phyloP scores from a whole-genome alignment of 2,113 vertebrate genomes.

The Pelecanus crispus region DNA sequence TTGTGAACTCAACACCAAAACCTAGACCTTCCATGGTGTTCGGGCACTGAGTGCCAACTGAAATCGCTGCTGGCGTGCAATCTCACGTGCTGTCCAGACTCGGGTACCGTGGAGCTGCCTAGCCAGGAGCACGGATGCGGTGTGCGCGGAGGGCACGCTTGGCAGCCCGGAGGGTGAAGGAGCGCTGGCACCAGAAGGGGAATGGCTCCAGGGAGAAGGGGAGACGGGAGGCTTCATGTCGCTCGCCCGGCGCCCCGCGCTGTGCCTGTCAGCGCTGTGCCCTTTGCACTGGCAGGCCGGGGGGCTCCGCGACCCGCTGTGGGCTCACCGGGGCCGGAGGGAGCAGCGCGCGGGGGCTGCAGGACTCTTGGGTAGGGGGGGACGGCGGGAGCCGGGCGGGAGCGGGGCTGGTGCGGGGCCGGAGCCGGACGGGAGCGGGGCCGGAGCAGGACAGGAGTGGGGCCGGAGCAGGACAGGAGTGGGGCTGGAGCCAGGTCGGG shows the following conservation, averaged over 20 bases:
- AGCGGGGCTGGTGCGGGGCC: too few species aligned
- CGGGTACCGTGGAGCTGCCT: not conserved
- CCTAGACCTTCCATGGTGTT: rapidly evolving
- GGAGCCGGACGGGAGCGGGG: too few species aligned
- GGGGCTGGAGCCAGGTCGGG: too few species aligned
- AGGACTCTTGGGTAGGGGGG: too few species aligned
- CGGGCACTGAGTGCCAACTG: rapidly evolving
- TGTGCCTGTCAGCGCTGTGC: not conserved
- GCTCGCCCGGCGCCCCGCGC: not conserved
- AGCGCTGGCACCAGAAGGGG: not conserved
- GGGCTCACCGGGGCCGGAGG: too few species aligned
- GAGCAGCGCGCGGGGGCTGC: too few species aligned
- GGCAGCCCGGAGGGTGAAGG: not conserved
- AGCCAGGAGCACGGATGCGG: rapidly evolving
- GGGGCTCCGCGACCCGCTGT: not conserved
- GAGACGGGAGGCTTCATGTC: not conserved
- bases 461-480: too few species aligned
- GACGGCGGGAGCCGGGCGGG: too few species aligned
- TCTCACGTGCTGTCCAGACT: rapidly evolving
- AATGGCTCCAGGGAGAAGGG: not conserved
- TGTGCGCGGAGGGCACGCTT: rapidly evolving
- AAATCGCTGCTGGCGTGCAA: not conserved
- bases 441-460: too few species aligned
- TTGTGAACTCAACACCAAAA: not conserved
- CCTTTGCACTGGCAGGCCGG: not conserved